These are phyloP conservation scores for Drosophila sechellia DNA, from an alignment of 1,140 invertebrate genomes.

Conservation along the genomic window DNA sequence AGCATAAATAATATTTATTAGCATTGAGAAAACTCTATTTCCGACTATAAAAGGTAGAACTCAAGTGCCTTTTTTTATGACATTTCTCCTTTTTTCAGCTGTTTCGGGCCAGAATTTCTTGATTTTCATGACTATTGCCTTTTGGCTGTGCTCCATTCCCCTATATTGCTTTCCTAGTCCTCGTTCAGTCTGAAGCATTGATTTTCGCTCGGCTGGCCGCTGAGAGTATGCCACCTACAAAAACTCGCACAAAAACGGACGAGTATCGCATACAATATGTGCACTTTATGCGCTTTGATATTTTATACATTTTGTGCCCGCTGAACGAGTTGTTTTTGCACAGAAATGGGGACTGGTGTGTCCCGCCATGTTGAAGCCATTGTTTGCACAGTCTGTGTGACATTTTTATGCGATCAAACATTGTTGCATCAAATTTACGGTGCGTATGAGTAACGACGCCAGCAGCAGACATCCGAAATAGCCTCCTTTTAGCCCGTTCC, in stretches of 20 bases:
- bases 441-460: slow-evolving; percentile 78
- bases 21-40: background rate
- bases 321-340: slow-evolving; percentile 56
- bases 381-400: slow-evolving; percentile 76
- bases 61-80: background rate
- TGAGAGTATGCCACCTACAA: slow-evolving; percentile 11
- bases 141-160: slow-evolving; percentile 36
- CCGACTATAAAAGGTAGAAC: background rate
- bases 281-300: slow-evolving; percentile 77
- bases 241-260: slow-evolving; percentile 4
- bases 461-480: slow-evolving; percentile 23
- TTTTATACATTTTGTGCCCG: slow-evolving; percentile 61
- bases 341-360: slow-evolving; percentile 14
- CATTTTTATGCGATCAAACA: slow-evolving; percentile 79
- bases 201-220: slow-evolving; percentile 53
- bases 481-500: slow-evolving; percentile 8
- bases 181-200: slow-evolving; percentile 49
- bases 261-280: slow-evolving; percentile 67
- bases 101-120: slow-evolving; percentile 2
- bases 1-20: background rate
- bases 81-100: background rate
- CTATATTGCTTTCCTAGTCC: slow-evolving; percentile 18
- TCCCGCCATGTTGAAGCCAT: slow-evolving; percentile 45
- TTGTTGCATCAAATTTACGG: slow-evolving; percentile 82
- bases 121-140: slow-evolving; percentile 43